Evolutionary conservation across 2,797 vertebrate genomes (phyloP), one percentile per base, ranked within the genome.

Genomic region (Enteromius trimaculatus): DNA sequence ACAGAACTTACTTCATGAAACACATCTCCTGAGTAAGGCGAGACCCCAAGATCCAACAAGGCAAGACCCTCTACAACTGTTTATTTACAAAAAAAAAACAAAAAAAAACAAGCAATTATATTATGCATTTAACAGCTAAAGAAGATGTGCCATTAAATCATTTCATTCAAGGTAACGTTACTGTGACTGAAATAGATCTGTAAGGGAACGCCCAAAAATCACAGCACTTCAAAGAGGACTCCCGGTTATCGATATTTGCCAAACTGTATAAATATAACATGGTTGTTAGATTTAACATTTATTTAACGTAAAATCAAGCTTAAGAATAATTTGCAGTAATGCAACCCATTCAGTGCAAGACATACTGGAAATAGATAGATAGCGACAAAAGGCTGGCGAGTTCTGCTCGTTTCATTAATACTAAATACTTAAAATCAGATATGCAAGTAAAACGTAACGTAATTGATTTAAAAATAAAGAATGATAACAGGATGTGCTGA

Each of bases 61-160:
- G 97, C 95, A 90, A 99, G 94, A 82, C 97, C 98, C 92, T 99
- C 98, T 0, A 99, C 94, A 90, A 99, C 98, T 99, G 95, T 83
- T 7, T 90, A 16, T 77, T 13, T 16, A 37, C 34, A 51, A 29
- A 71, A 79, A 26, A 60, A 14, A n/a, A 31, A 31, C 31, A 2
- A 31, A 31, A 6, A 37, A 37, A 37, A 34, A 5, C 34, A 37
- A 37, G 6, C 34, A 37, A 37, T 37, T 37, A 71, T 47, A 53
- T 53, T 66, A 3, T 53, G 14, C 62, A 3, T n/a, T 26, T 8
- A 34, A 13, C 10, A 69, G 39, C n/a, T 21, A 4, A 72, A 21
- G 3, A 31, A 47, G 23, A 26, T 10, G 19, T 42, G 1, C 7
- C n/a, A 10, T 19, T 6, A 62, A 62, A 13, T 17, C 13, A 31